Percentiles rank a stretch among this genome's conserved stretches.
Conservation (phyloP, 2,113 vertebrate genomes). For the Pteronura brasiliensis region DNA sequence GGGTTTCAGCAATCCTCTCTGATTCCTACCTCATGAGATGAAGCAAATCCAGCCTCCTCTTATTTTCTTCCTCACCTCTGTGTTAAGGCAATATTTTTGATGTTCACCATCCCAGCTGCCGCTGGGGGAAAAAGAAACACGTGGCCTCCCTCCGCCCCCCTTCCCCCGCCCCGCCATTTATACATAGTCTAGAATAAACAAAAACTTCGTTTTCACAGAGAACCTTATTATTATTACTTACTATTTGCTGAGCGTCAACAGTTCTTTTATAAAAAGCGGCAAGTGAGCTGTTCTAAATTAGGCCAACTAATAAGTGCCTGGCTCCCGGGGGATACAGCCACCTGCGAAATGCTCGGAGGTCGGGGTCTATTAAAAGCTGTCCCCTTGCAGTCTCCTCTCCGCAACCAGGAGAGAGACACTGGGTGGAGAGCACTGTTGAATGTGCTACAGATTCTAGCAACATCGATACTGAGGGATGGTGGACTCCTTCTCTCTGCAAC, state of each 20-base stretch:
- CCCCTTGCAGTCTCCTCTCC: not conserved
- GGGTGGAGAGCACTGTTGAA: not conserved
- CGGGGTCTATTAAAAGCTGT: conserved; percentile 8
- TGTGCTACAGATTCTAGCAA: not conserved
- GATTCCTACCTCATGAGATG: not conserved
- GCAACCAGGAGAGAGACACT: not conserved
- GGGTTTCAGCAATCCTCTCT: not conserved
- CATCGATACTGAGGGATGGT: rapidly evolving
- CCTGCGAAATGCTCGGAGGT: conserved; percentile 32
- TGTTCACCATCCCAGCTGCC: not conserved
- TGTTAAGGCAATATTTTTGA: not conserved
- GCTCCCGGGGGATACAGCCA: not conserved
- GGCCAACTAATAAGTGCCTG: conserved; percentile 26
- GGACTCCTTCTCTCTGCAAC: not conserved
- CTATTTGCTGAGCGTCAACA: conserved; percentile 45
- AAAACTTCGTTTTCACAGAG: conserved; percentile 44
- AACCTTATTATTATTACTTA: conserved; percentile 45
- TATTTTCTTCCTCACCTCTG: not conserved
- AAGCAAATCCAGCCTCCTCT: not conserved
- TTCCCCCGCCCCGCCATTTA: not conserved
- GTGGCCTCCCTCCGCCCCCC: not conserved
- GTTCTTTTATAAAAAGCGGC: conserved; percentile 31
- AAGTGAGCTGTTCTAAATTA: conserved; percentile 32
- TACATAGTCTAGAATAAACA: conserved; percentile 54
- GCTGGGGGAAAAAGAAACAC: not conserved